Conservation (phyloP, 2,797 vertebrate species). For the Echeneis naucrates region DNA sequence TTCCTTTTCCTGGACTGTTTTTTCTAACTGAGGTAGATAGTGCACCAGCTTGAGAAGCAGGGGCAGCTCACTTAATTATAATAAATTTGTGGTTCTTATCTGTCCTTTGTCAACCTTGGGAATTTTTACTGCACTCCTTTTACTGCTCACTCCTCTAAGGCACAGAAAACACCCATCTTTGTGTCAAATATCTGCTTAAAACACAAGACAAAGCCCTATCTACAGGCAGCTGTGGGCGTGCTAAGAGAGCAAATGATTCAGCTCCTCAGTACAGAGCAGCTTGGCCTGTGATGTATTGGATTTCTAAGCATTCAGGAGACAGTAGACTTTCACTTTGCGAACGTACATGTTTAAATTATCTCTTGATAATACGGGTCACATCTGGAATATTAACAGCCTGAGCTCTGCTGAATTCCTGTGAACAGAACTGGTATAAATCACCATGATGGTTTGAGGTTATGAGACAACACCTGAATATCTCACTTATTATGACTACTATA, state of each 20-base stretch:
- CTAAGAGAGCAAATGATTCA: conserved; percentile 70
- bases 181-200: conserved; percentile 74
- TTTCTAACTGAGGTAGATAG: conserved; percentile 57
- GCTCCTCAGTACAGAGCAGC: conserved; percentile 45
- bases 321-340: conserved; percentile 30
- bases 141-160: conserved; percentile 62
- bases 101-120: conserved; percentile 81
- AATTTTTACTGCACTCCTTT: conserved; percentile 65
- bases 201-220: conserved; percentile 78
- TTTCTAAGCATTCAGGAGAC: conserved; percentile 49
- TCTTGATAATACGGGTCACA: conserved; percentile 35
- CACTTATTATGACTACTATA: conserved; percentile 12
- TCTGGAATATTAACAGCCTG: conserved; percentile 37
- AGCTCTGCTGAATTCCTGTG: conserved; percentile 22
- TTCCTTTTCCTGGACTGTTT: conserved; percentile 35
- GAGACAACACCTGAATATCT: conserved; percentile 17
- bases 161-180: conserved; percentile 76
- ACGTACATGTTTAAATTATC: conserved; percentile 41
- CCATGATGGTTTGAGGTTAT: conserved; percentile 1
- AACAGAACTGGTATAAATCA: conserved; percentile 22
- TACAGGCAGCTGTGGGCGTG: conserved; percentile 70
- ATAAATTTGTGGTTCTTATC: conserved; percentile 80
- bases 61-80: conserved; percentile 77
- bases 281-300: conserved; percentile 47
- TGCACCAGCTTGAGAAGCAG: conserved; percentile 71